phyloP scores from a whole-genome alignment of 2,797 vertebrate genomes.

The Lithobates pipiens region DNA sequence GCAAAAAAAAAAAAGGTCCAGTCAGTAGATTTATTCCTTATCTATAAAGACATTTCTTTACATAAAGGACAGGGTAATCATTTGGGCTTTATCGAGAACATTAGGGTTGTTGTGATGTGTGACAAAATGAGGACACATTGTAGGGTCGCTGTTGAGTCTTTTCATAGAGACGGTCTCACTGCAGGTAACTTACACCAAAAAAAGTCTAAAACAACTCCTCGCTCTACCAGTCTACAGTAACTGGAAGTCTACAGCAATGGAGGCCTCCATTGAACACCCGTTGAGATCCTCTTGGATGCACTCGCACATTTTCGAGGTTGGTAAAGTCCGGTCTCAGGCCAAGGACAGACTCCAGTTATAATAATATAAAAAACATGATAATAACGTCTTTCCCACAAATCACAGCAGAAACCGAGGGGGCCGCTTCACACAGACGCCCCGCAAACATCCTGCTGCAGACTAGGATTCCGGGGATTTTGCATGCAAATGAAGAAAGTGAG shows the following conservation, averaged over 20 bases:
- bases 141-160: not conserved
- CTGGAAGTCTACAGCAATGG: not conserved
- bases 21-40: slow-evolving; percentile 8
- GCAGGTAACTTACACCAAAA: not conserved
- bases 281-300: not conserved
- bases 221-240: not conserved
- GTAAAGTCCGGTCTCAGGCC: not conserved
- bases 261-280: not conserved
- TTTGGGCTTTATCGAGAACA: not conserved
- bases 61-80: not conserved
- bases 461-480: not conserved
- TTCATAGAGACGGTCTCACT: not conserved
- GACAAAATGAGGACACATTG: not conserved
- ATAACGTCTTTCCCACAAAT: not conserved
- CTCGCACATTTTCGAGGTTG: not conserved
- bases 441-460: not conserved
- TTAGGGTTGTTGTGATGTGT: slow-evolving; percentile 1
- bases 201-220: not conserved
- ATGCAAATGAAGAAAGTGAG: slow-evolving; percentile 24
- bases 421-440: not conserved
- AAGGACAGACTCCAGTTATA: not conserved
- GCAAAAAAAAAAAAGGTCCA: not conserved
- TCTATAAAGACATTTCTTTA: not conserved
- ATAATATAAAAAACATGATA: slow-evolving; percentile 7
- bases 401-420: slow-evolving; percentile 7